These are phyloP conservation scores for Cistogaster globosa DNA, from an alignment of 2,888 invertebrate species.

Conservation along the genomic window DNA sequence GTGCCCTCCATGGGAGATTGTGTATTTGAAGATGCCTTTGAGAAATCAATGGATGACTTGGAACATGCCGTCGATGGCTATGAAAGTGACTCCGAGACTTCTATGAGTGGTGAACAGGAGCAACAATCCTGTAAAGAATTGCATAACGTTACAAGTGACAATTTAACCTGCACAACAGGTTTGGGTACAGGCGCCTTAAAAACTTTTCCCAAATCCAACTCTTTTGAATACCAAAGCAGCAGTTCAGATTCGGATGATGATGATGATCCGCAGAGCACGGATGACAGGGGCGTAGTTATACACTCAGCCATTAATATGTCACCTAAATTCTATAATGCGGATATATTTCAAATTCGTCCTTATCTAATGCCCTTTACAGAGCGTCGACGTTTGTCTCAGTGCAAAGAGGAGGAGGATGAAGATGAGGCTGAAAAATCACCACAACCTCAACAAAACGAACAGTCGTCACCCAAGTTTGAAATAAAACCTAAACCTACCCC, in stretches of 20 bases:
- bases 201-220: conserved; percentile 75
- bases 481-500: conserved; percentile 68
- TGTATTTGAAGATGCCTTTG: conserved; percentile 81
- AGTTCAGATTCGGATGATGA: conserved; percentile 76
- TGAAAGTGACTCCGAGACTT: conserved; percentile 80
- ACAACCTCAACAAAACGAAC: conserved; percentile 68
- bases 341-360: conserved; percentile 78
- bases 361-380: conserved; percentile 85
- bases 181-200: conserved; percentile 69
- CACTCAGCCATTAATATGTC: conserved; percentile 74
- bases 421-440: conserved; percentile 84
- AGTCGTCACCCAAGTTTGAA: conserved; percentile 66
- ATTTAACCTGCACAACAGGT: conserved; percentile 71
- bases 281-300: conserved; percentile 67
- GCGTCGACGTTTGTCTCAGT: conserved; percentile 89
- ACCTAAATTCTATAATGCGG: conserved; percentile 74
- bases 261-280: conserved; percentile 73
- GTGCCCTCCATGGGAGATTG: conserved; percentile 75
- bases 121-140: conserved; percentile 31
- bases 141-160: conserved; percentile 61
- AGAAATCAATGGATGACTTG: conserved; percentile 81
- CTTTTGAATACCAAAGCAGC: conserved; percentile 79
- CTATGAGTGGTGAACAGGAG: conserved; percentile 70
- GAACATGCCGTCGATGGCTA: conserved; percentile 80
- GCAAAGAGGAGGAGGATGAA: conserved; percentile 93